Evolutionary conservation across 2,888 invertebrate genomes (phyloP).

Genomic region (Leistus spinibarbis): DNA sequence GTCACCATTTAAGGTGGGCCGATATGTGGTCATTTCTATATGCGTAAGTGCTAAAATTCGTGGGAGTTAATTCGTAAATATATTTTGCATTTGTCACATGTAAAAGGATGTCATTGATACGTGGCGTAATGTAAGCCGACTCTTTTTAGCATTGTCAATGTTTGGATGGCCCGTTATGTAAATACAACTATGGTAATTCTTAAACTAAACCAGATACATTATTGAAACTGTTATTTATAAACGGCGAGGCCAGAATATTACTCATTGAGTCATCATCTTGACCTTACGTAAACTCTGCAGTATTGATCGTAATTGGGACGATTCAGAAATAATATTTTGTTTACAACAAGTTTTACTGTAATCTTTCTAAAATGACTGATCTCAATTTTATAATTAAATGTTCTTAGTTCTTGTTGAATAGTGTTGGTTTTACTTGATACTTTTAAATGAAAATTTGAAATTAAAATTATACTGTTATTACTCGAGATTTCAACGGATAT

Average conservation of each 20-base stretch:
- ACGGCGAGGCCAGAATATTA: not conserved
- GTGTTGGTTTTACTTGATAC: too few relatives aligned
- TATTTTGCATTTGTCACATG: not conserved
- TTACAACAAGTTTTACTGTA: too few relatives aligned
- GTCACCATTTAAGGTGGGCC: not conserved
- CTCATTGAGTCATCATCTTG: not conserved
- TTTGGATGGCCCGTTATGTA: not conserved
- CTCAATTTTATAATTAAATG: too few relatives aligned
- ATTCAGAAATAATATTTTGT: not conserved
- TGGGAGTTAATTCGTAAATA: slow-evolving; percentile 1
- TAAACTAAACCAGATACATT: not conserved
- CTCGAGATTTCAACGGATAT: not conserved
- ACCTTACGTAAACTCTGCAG: not conserved
- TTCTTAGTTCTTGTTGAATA: too few relatives aligned
- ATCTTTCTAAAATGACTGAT: too few relatives aligned
- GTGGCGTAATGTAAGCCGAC: not conserved
- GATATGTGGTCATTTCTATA: not conserved
- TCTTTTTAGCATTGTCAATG: not conserved
- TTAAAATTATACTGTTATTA: too few relatives aligned
- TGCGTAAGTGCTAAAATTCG: not conserved
- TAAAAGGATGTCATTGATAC: slow-evolving; percentile 3
- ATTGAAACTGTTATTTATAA: not conserved
- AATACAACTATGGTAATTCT: not conserved
- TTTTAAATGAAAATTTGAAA: too few relatives aligned
- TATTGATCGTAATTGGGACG: not conserved